A percentile compares a stretch with the other conserved stretches of the same genome.
Conservation (phyloP, 2,888 invertebrate genomes). For the Amblyjoppa proteus region DNA sequence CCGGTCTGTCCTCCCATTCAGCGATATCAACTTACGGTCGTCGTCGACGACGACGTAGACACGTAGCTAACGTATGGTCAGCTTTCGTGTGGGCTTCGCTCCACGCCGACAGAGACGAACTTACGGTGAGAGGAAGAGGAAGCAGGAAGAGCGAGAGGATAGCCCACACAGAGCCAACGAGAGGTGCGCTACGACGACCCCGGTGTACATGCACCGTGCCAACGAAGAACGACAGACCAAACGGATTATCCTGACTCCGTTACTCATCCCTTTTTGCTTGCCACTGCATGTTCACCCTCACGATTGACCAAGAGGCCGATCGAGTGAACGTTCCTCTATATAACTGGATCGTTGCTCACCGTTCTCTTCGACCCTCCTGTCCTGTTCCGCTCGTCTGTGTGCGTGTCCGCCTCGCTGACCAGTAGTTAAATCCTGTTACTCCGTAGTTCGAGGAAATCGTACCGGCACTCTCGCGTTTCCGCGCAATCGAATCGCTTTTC, state of each 20-base stretch:
- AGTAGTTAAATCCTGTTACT: constrained; percentile 23
- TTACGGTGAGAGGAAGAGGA: constrained; percentile 17
- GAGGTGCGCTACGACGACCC: constrained; percentile 14
- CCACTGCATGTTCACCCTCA: constrained; percentile 1
- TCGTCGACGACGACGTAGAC: constrained; percentile 11
- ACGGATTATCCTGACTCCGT: constrained; percentile 56
- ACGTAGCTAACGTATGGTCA: constrained; percentile 26
- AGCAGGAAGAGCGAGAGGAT: constrained; percentile 39
- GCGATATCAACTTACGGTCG: constrained; percentile 80
- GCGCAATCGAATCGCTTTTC: neutral
- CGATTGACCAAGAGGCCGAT: constrained; percentile 26
- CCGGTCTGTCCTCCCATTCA: constrained; percentile 77
- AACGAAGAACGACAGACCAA: constrained; percentile 41
- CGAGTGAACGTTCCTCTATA: constrained; percentile 17
- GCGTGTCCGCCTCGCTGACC: constrained; percentile 4
- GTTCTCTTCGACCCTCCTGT: constrained; percentile 15
- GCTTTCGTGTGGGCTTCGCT: constrained; percentile 35
- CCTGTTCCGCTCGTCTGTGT: neutral
- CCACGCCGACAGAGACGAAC: neutral
- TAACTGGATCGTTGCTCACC: constrained; percentile 28
- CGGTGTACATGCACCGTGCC: constrained; percentile 32
- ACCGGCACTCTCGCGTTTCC: constrained; percentile 12
- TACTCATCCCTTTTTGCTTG: constrained; percentile 34
- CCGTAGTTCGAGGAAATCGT: constrained; percentile 20
- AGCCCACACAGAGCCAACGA: constrained; percentile 4